phyloP scores from a whole-genome alignment of 2,113 vertebrate species.

The Macrotus californicus region DNA sequence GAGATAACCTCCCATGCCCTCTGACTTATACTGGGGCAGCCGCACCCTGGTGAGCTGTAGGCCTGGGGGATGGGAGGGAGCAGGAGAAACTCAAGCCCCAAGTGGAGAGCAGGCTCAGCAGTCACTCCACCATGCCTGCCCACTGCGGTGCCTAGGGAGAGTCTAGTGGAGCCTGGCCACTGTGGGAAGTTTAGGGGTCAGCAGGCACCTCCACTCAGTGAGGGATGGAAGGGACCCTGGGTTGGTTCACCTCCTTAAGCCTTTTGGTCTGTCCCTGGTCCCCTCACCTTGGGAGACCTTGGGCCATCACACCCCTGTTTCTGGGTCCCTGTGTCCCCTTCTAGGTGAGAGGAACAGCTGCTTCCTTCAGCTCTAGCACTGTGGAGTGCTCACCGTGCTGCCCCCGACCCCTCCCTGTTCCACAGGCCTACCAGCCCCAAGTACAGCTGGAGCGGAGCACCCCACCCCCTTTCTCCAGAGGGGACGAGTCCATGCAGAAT shows the following conservation, averaged over 20 bases:
- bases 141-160: background rate
- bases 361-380: background rate
- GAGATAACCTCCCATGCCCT: background rate
- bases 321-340: background rate
- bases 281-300: background rate
- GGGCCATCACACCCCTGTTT: background rate
- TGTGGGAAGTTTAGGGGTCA: background rate
- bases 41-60: background rate
- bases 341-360: background rate
- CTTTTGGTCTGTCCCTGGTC: background rate
- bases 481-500: accelerated
- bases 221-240: background rate
- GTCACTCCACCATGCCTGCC: accelerated
- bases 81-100: background rate
- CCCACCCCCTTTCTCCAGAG: background rate
- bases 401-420: background rate
- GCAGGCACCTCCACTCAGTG: background rate
- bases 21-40: background rate
- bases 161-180: background rate
- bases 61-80: no score
- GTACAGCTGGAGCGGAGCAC: background rate
- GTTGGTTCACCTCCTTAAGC: background rate
- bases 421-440: background rate
- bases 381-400: background rate
- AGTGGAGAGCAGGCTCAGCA: background rate